Base-by-base conservation (phyloP, 2,888 invertebrate species). In the Unio delphinus region DNA sequence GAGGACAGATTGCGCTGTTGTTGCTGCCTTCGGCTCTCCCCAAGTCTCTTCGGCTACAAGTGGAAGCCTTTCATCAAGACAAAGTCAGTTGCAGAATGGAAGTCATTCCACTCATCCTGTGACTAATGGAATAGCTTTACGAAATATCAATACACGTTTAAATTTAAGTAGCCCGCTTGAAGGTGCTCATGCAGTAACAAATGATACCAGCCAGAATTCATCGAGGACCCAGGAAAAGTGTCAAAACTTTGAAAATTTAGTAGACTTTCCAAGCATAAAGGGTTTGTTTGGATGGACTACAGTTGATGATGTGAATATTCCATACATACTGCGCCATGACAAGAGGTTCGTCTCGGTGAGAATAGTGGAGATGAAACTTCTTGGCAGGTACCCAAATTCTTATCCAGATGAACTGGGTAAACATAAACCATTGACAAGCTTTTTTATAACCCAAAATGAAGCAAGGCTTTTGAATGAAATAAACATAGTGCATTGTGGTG, bases 311-410 rank as follows among this genome's bases (percentile, higher is more conserved):
- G 86, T 90, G 7, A 87, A 89, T 76, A 82, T 98, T 87, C 98
- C 98, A 1, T 97, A 95, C 89, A 95, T 98, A 79, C 94, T 94
- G 87, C 93, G 98, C 20, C 83, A 94, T 65, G 93, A 93, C 28
- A 95, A 95, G 88, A 95, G 95, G 89, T 97, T 95, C 89, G 95
- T 96, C 88, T 95, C 97, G 20, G 97, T 98, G 65, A 93, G 96
- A 68, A 96, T 98, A 93, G 95, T 97, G 34, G 98, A 98, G 90
- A 93, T 94, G 86, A 97, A 97, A 90, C 92, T 97, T 57, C 79
- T 87, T n/a, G 86, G 85, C 69, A 80, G 84, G 59, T 88, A 88
- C 74, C 87, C 88, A 8, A 86, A 85, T 71, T 83, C 85, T 7
- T 87, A 90, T 68, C 92, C 97, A 34, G 95, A 95, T 89, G 96